Conservation (phyloP, 2,113 vertebrate genomes). For the Strigops habroptila region DNA sequence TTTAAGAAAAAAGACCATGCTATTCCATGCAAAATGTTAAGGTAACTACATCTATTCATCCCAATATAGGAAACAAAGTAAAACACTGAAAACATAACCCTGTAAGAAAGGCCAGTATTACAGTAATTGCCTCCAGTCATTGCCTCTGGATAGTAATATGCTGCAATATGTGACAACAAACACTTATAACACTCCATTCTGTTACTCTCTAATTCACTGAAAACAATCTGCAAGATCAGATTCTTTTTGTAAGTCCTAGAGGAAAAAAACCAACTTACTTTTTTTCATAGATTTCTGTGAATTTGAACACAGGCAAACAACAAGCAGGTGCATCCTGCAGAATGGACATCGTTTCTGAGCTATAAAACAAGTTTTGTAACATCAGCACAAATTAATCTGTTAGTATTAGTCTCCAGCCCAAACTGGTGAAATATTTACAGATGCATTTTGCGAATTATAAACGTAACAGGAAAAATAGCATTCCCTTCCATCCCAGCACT, state of each 20-base stretch:
- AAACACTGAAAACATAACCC: not conserved
- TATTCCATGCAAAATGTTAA: not conserved
- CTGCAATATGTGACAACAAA: not conserved
- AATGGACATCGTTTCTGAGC: constrained; percentile 85
- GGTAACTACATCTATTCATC: not conserved
- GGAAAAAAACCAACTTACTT: constrained; percentile 76
- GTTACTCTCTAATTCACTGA: not conserved
- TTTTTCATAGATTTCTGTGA: constrained; percentile 95
- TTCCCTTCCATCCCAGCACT: not conserved
- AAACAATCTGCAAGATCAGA: not conserved
- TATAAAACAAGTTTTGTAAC: constrained; percentile 53
- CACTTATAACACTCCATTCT: fast-evolving
- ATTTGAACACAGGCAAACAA: constrained; percentile 93
- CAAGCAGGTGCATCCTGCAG: constrained; percentile 94
- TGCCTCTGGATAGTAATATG: not conserved
- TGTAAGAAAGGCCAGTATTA: no score
- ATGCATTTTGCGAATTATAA: not conserved
- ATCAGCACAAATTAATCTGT: not conserved
- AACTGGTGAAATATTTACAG: fast-evolving
- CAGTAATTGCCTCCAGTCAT: not conserved
- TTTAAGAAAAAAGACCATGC: not conserved
- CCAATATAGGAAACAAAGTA: not conserved
- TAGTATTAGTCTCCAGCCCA: not conserved
- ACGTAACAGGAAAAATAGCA: not conserved
- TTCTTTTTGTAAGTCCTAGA: not conserved